phyloP scores from a whole-genome alignment of 2,113 vertebrate species.

The Poecilia latipinna region DNA sequence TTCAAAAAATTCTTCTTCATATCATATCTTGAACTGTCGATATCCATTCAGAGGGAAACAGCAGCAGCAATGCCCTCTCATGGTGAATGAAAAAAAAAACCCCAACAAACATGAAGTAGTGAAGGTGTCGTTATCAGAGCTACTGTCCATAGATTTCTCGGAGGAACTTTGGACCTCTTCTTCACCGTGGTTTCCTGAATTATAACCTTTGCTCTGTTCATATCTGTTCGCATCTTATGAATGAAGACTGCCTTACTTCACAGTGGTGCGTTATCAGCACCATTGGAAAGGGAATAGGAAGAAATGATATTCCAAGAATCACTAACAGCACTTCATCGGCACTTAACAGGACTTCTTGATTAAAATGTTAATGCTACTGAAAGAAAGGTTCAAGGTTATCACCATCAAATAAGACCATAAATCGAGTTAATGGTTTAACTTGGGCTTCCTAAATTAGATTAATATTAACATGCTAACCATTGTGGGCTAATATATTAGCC shows the following conservation, averaged over 20 bases:
- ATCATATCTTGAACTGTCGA: slow-evolving; percentile 34
- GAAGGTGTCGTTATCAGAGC: slow-evolving; percentile 58
- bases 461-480: neutral
- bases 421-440: neutral
- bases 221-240: slow-evolving; percentile 47
- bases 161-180: slow-evolving; percentile 61
- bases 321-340: neutral
- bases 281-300: slow-evolving; percentile 16
- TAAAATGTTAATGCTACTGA: neutral
- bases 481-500: neutral
- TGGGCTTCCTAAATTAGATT: neutral
- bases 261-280: slow-evolving; percentile 30
- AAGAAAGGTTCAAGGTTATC: slow-evolving; percentile 8
- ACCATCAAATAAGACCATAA: neutral
- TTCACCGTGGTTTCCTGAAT: slow-evolving; percentile 51
- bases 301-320: neutral
- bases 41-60: slow-evolving; percentile 12
- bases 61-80: slow-evolving; percentile 55
- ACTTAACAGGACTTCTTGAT: neutral
- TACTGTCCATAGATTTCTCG: slow-evolving; percentile 70
- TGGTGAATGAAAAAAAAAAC: slow-evolving; percentile 21
- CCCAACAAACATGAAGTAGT: slow-evolving; percentile 30
- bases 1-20: slow-evolving; percentile 5
- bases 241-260: slow-evolving; percentile 18
- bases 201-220: slow-evolving; percentile 11